These are phyloP conservation scores for Sterrhoptilus dennistouni DNA, from an alignment of 2,113 vertebrate species.

Conservation along the genomic window DNA sequence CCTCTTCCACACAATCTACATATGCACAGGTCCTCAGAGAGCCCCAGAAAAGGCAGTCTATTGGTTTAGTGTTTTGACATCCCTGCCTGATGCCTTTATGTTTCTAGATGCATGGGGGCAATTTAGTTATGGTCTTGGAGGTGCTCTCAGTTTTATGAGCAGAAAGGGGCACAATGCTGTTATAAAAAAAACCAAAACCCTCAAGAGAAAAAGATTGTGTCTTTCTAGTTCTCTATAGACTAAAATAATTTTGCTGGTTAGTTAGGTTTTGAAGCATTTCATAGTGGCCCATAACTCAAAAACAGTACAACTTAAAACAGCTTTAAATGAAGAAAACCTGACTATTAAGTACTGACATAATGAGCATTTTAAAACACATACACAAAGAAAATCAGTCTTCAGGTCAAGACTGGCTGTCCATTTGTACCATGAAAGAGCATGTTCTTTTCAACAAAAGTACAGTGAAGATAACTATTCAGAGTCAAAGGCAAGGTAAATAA, in stretches of 20 bases:
- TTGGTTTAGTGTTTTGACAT: not conserved
- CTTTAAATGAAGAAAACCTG: not conserved
- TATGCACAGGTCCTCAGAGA: not conserved
- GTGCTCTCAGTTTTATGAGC: not conserved
- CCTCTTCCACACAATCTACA: not conserved
- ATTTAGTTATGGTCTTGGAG: not conserved
- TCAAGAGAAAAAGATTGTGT: not conserved
- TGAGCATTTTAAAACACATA: not conserved
- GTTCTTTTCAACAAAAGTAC: not conserved
- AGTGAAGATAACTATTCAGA: not conserved
- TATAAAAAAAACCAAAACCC: not conserved
- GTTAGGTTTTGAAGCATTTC: not conserved
- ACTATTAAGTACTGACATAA: not conserved
- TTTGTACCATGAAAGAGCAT: not conserved
- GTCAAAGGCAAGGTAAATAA: not conserved
- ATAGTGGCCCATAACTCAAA: not conserved
- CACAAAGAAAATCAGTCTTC: not conserved
- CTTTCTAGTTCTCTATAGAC: not conserved
- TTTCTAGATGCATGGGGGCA: not conserved
- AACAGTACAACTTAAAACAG: not conserved
- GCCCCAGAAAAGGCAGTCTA: not conserved
- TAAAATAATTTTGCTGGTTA: not conserved
- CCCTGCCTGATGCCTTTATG: not conserved
- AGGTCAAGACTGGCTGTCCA: not conserved
- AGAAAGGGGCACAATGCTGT: accelerated